Percentiles rank a stretch among this genome's conserved stretches.
Evolutionary conservation across 2,888 invertebrate genomes (phyloP).

Genomic region (Ametastegia equiseti): DNA sequence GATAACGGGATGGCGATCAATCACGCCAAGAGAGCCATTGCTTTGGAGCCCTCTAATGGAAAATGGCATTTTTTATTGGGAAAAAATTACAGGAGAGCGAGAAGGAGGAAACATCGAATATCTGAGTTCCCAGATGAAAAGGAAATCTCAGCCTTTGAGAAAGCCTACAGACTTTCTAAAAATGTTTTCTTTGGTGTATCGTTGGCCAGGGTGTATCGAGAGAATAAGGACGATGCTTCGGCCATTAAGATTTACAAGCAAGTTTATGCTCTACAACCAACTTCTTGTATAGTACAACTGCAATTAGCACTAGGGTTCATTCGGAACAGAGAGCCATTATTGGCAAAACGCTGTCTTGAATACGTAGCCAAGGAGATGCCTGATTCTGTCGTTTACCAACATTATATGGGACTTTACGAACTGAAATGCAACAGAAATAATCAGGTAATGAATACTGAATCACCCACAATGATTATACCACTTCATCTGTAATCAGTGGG

Average conservation of each 20-base stretch:
- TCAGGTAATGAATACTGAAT: background rate
- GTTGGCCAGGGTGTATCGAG: constrained; percentile 4
- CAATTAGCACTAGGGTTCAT: constrained; percentile 26
- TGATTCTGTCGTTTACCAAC: background rate
- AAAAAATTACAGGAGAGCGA: background rate
- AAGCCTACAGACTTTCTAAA: background rate
- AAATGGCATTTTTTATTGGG: constrained; percentile 30
- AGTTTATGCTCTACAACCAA: background rate
- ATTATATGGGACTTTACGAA: constrained; percentile 27
- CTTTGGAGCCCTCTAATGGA: constrained; percentile 11
- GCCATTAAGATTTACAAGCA: background rate
- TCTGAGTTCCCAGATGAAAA: background rate
- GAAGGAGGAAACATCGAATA: background rate
- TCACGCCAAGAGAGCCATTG: background rate
- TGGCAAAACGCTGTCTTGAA: background rate
- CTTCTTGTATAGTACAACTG: constrained; percentile 9
- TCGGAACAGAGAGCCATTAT: background rate
- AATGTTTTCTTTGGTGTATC: constrained; percentile 2
- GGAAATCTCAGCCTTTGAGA: background rate
- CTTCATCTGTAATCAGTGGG: background rate
- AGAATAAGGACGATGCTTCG: background rate
- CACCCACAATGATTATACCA: background rate
- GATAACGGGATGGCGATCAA: background rate
- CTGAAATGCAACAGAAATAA: background rate
- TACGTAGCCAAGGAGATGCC: constrained; percentile 19